phyloP scores from a whole-genome alignment of 2,888 invertebrate species.

The Sphaerophoria taeniata region DNA sequence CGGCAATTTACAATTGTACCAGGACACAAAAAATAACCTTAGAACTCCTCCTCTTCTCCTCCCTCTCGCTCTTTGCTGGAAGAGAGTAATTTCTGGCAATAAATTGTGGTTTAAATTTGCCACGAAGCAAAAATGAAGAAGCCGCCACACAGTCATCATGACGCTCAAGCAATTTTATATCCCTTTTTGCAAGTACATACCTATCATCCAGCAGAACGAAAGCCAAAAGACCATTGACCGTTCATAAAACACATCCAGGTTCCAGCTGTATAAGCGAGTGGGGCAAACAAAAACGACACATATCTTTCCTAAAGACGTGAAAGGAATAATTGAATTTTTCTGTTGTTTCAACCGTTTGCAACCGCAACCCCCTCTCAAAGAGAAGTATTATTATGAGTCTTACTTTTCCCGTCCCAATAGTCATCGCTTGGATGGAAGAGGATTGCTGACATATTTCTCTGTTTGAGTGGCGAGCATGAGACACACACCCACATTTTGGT shows the following conservation, averaged over 20 bases:
- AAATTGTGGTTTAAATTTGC: constrained; percentile 72
- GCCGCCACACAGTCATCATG: too few relatives aligned
- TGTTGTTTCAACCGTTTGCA: background rate
- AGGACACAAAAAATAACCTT: constrained; percentile 28
- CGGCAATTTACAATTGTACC: constrained; percentile 66
- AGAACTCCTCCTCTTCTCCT: background rate
- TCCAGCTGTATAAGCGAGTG: background rate
- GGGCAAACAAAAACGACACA: constrained; percentile 26
- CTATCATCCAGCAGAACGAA: background rate
- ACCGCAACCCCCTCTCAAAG: background rate
- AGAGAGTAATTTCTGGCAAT: constrained; percentile 66
- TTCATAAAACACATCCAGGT: constrained; percentile 46
- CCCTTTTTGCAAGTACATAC: background rate
- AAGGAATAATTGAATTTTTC: constrained; percentile 66
- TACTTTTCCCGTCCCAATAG: constrained; percentile 18
- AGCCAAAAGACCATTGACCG: constrained; percentile 65
- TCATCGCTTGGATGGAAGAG: constrained; percentile 11
- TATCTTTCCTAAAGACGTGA: constrained; percentile 55
- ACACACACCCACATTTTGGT: constrained; percentile 25
- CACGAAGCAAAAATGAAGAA: too few relatives aligned
- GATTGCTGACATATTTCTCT: constrained; percentile 55
- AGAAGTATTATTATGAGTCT: background rate
- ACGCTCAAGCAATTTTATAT: constrained; percentile 2
- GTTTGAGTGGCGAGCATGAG: constrained; percentile 43
- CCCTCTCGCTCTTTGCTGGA: background rate